Percentiles rank a stretch among this genome's conserved stretches.
Evolutionary conservation across 2,113 vertebrate genomes (phyloP).

Genomic region (Mesembrinibis cayennensis): DNA sequence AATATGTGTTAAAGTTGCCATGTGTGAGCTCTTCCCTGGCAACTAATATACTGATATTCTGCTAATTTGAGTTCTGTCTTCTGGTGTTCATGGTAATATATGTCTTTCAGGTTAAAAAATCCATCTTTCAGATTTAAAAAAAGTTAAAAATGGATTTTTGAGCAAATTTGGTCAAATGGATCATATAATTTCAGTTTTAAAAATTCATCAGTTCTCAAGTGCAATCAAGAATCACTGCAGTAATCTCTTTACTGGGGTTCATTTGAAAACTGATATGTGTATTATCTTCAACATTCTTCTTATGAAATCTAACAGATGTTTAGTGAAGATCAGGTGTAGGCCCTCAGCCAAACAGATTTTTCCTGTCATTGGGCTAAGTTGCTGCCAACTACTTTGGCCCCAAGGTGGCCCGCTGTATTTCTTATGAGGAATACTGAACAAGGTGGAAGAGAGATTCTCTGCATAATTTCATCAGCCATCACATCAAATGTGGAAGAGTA

Average conservation of each 20-base stretch:
- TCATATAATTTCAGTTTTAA: neutral
- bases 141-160: neutral
- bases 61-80: neutral
- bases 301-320: conserved; percentile 34
- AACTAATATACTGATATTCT: neutral
- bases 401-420: neutral
- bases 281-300: neutral
- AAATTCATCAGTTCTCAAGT: neutral
- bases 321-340: conserved; percentile 21
- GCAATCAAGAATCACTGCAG: neutral
- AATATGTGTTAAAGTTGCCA: neutral
- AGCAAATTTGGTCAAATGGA: neutral
- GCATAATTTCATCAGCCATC: neutral
- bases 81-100: neutral
- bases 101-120: neutral
- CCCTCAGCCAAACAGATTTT: conserved; percentile 38
- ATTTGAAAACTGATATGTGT: neutral
- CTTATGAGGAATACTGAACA: neutral
- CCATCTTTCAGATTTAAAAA: neutral
- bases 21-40: neutral
- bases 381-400: neutral
- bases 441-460: neutral
- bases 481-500: neutral
- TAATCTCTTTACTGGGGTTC: neutral
- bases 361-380: neutral